Evolutionary conservation across 1,140 invertebrate species (phyloP), one percentile per base, ranked within the genome.

Genomic region (Caenorhabditis remanei): DNA sequence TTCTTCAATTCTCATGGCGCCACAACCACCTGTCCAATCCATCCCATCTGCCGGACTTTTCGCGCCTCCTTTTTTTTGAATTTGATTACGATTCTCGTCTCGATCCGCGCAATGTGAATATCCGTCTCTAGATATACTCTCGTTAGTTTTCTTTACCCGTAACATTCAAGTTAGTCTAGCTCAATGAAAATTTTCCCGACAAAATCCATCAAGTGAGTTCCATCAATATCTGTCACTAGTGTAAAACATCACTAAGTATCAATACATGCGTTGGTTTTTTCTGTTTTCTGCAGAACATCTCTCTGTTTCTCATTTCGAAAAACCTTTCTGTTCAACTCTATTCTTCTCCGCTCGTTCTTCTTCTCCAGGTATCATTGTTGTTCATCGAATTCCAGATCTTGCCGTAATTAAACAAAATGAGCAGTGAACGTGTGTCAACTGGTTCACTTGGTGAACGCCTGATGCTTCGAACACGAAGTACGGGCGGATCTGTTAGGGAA

Each of bases 171-270:
- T 21, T 79, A n/a, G 46, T 79, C 11, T 9, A 46, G 11, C 46
- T 79, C 8, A 4, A 79, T 50, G 43, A 50, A 41, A 79, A 79
- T 13, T 50, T 50, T 79, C 11, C n/a, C 14, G 43, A 53, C 46
- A n/a, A 79, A 79, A 50, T 79, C 46, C 71, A n/a, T 79, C 71
- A 79, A 79, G 46, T 53, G 71, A 79, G 40, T 53, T 79, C 71
- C 71, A 79, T 79, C 71, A 79, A 79, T 79, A 79, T 79, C 71
- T 79, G 71, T 79, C 71, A 79, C 46, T 41, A 79, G 71, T 79
- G 71, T 79, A 79, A 79, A 79, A 79, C 71, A 79, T 50, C 71
- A 6, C n/a, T 24, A 79, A 79, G 71, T 79, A 79, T 79, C 43
- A 79, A 79, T 79, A 79, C 71, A 79, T 79, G 71, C 71, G 53